Percentiles rank a stretch among this genome's conserved stretches.
phyloP scores from a whole-genome alignment of 2,113 vertebrate genomes.

The Mus pahari region DNA sequence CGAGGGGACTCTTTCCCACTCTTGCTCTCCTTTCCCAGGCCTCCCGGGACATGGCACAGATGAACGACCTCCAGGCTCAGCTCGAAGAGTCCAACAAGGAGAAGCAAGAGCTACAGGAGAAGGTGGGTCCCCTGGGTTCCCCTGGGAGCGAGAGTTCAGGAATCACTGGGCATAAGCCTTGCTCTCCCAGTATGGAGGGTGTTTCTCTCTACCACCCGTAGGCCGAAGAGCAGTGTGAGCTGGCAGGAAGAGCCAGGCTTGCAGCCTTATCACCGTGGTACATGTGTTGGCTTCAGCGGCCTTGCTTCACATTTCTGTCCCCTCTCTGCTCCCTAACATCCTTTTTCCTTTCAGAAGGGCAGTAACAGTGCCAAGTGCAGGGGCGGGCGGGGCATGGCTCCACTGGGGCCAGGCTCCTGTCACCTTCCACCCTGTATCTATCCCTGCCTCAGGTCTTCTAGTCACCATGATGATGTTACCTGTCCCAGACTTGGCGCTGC shows the following conservation, averaged over 20 bases:
- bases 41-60: slow-evolving; percentile 95
- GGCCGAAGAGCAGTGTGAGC: not conserved
- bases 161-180: not conserved
- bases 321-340: slow-evolving; percentile 56
- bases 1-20: accelerated
- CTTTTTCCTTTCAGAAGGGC: slow-evolving; percentile 60
- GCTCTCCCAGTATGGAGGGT: not conserved
- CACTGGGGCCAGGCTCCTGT: not conserved
- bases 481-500: slow-evolving; percentile 77
- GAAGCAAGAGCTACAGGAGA: slow-evolving; percentile 97
- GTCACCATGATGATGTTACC: slow-evolving; percentile 68
- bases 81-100: slow-evolving; percentile 96
- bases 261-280: slow-evolving; percentile 47
- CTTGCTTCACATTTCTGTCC: slow-evolving; percentile 61
- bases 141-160: not conserved
- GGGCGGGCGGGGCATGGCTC: slow-evolving; percentile 44
- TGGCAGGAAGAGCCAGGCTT: slow-evolving; percentile 24
- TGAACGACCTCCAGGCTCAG: slow-evolving; percentile 96
- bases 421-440: not conserved
- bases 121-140: slow-evolving; percentile 86
- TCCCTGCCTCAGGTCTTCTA: slow-evolving; percentile 53
- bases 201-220: not conserved
- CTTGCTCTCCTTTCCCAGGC: slow-evolving; percentile 86
- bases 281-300: slow-evolving; percentile 57
- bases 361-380: slow-evolving; percentile 34